phyloP scores from a whole-genome alignment of 2,797 vertebrate genomes.

The Syncerus caffer region DNA sequence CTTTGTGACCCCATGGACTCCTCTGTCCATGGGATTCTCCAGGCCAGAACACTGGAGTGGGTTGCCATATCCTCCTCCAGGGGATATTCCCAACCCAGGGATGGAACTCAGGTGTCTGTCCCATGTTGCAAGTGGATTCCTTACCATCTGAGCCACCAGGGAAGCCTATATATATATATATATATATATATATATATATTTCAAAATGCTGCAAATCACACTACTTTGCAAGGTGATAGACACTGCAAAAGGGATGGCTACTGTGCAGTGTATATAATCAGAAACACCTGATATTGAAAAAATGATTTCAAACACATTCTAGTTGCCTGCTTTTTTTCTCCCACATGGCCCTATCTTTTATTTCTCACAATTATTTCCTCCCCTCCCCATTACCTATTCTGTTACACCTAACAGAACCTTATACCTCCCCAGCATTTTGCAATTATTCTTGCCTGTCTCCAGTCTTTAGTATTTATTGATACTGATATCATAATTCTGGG shows the following conservation, averaged over 20 bases:
- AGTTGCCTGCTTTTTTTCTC: slow-evolving; percentile 2
- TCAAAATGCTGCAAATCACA: slow-evolving; percentile 33
- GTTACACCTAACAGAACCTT: not conserved
- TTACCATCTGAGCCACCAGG: not conserved
- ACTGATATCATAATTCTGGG: not conserved
- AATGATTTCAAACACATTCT: not conserved
- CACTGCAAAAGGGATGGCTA: not conserved
- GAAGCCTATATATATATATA: not conserved
- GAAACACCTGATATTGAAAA: slow-evolving; percentile 24
- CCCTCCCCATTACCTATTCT: not conserved
- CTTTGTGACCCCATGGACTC: not conserved
- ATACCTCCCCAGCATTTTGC: not conserved
- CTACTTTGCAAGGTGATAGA: slow-evolving; percentile 5
- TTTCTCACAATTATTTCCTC: not conserved
- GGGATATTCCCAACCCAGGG: not conserved
- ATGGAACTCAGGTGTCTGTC: not conserved
- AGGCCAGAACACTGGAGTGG: not conserved
- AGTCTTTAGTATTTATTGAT: not conserved
- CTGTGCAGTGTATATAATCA: not conserved
- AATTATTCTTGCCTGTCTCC: not conserved
- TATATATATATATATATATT: not conserved
- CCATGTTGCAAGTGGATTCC: not conserved
- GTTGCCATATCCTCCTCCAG: not conserved
- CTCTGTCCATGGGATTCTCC: not conserved
- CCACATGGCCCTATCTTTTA: not conserved